A percentile compares a stretch with the other conserved stretches of the same genome.
phyloP scores from a whole-genome alignment of 1,140 invertebrate genomes.

The Microplitis mediator region DNA sequence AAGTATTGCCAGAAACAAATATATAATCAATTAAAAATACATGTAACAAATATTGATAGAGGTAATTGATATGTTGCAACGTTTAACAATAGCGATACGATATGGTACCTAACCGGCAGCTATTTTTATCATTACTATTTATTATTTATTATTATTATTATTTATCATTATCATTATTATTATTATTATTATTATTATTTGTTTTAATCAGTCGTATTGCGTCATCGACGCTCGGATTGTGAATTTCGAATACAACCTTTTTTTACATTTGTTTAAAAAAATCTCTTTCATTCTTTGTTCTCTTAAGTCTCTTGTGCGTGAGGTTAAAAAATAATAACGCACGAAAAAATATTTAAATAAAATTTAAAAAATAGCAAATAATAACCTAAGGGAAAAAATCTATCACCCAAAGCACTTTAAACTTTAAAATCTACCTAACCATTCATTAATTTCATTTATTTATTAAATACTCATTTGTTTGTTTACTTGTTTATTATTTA shows the following conservation, averaged over 20 bases:
- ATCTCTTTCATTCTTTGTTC: neutral
- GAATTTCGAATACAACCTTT: conserved; percentile 48
- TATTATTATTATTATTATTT: conserved; percentile 15
- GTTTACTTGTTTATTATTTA: too few relatives aligned
- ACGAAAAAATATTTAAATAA: neutral
- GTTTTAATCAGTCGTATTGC: conserved; percentile 26
- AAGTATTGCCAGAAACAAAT: conserved; percentile 15
- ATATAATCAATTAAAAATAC: conserved; percentile 11
- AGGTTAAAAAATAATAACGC: neutral
- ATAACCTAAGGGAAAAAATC: neutral
- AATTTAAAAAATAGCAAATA: conserved; percentile 9
- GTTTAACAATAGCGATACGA: conserved; percentile 29
- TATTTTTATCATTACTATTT: neutral
- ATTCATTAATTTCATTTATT: conserved; percentile 30
- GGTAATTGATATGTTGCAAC: conserved; percentile 44
- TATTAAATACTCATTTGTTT: too few relatives aligned
- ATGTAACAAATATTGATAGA: conserved; percentile 38
- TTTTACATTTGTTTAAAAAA: neutral
- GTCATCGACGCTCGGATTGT: conserved; percentile 4
- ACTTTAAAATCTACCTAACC: conserved; percentile 7
- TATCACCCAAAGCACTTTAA: conserved; percentile 15
- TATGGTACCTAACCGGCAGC: conserved; percentile 30
- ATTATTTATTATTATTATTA: too few relatives aligned
- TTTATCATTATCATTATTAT: neutral
- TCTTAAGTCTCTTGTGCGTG: conserved; percentile 17